Evolutionary conservation across 2,797 vertebrate genomes (phyloP).

Genomic region (Sylvia borin): DNA sequence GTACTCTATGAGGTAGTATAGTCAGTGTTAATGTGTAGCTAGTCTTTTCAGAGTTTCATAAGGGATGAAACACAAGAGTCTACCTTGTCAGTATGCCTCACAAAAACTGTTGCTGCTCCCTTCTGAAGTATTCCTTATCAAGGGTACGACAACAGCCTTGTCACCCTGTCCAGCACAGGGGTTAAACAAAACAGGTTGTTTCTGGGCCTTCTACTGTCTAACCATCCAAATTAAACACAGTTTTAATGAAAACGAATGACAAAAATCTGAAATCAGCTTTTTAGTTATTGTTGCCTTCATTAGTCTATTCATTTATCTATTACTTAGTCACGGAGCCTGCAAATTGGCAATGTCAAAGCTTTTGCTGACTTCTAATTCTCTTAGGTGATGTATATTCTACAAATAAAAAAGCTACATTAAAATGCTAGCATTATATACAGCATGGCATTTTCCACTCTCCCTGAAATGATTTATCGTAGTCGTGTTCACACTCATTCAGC

Average conservation of each 20-base stretch:
- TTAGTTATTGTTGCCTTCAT: constrained; percentile 18
- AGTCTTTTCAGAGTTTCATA: neutral
- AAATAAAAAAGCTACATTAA: constrained; percentile 48
- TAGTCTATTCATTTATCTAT: constrained; percentile 70
- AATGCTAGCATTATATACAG: constrained; percentile 27
- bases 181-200: neutral
- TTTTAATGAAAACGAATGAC: neutral
- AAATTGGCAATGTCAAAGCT: constrained; percentile 74
- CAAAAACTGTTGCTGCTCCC: neutral
- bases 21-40: neutral
- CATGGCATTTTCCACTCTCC: neutral
- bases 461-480: constrained; percentile 32
- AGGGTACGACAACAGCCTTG: neutral
- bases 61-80: neutral
- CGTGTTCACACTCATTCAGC: neutral
- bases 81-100: neutral
- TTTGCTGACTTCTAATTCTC: constrained; percentile 57
- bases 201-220: neutral
- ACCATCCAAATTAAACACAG: neutral
- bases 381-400: neutral
- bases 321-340: constrained; percentile 63
- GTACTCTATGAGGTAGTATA: neutral
- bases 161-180: neutral
- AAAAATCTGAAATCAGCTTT: neutral
- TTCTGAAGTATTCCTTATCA: neutral